Evolutionary conservation across 2,888 invertebrate genomes (phyloP), one percentile per base, ranked within the genome.

Genomic region (Conops quadrifasciatus): DNA sequence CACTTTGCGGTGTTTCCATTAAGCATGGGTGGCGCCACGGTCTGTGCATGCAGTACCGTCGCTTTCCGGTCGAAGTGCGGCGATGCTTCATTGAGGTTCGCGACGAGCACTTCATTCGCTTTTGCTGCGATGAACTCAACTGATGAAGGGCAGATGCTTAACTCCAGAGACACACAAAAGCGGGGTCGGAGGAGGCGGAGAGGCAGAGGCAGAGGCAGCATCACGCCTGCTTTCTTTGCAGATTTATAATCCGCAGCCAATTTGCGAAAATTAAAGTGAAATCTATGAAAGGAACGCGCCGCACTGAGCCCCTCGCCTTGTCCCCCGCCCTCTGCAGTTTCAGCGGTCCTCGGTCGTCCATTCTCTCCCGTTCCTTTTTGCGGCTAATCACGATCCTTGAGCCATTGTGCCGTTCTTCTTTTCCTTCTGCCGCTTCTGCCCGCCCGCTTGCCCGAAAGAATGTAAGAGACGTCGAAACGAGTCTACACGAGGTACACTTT

Each of bases 231-330:
- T 75, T 74, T 77, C 75, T 75, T 70, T 77, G 78, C 78, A 83
- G 82, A 83, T 83, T 83, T 83, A 83, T 83, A 82, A 82, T 79
- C 83, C 82, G 80, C 82, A 78, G 82, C 83, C 81, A 83, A 83
- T 82, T 80, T 81, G 78, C 78, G 78, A 82, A 83, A 82, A 81
- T 82, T 83, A 82, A 81, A 82, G 78, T 79, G 79, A 79, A 83
- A 83, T 83, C 83, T 83, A 83, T 82, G 81, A 78, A 79, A 78
- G 78, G 76, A 76, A 75, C 71, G 78, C 75, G 53, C 45, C 36
- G 53, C 15, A 67, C 45, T 51, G 65, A 30, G 24, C n/a, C 16
- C 30, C 13, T 16, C 64, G 62, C 36, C 24, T 45, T 36, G 19
- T n/a, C 30, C 13, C 9, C 64, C 15, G 21, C 45, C 36, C n/a